Evolutionary conservation across 2,888 invertebrate genomes (phyloP).

Genomic region (Caenorhabditis parvicauda): DNA sequence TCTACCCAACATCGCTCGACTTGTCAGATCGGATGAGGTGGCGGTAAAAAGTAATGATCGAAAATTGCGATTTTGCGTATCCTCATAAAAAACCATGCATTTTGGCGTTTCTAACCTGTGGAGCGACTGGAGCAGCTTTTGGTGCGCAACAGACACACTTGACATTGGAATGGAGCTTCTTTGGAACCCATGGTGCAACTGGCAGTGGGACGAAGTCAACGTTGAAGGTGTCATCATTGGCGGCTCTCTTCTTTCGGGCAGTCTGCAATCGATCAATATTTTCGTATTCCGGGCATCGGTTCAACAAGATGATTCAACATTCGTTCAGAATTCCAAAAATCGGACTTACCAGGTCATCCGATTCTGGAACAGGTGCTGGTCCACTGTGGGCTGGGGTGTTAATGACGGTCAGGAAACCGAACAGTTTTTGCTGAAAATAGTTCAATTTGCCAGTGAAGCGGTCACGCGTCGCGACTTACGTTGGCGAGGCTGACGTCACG

Average conservation of each 20-base stretch:
- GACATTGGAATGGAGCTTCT: constrained; percentile 23
- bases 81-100: no score
- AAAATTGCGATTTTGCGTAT: no score
- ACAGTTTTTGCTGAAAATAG: constrained; percentile 18
- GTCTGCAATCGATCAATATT: not conserved
- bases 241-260: constrained; percentile 2
- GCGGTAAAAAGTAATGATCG: no score
- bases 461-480: constrained; percentile 10
- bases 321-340: no score
- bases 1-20: no score
- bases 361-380: not conserved
- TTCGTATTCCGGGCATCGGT: no score
- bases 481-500: constrained; percentile 38
- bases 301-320: no score
- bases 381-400: constrained; percentile 1
- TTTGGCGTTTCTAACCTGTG: no score
- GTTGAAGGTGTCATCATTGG: not conserved
- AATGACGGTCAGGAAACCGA: constrained; percentile 33
- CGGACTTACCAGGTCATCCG: no score
- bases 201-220: not conserved
- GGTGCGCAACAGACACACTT: constrained; percentile 47
- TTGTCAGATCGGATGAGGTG: no score
- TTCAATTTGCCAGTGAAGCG: not conserved
- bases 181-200: constrained; percentile 13
- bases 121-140: constrained; percentile 15